Conservation (phyloP, 2,888 invertebrate genomes). For the Oscheius sp. region DNA sequence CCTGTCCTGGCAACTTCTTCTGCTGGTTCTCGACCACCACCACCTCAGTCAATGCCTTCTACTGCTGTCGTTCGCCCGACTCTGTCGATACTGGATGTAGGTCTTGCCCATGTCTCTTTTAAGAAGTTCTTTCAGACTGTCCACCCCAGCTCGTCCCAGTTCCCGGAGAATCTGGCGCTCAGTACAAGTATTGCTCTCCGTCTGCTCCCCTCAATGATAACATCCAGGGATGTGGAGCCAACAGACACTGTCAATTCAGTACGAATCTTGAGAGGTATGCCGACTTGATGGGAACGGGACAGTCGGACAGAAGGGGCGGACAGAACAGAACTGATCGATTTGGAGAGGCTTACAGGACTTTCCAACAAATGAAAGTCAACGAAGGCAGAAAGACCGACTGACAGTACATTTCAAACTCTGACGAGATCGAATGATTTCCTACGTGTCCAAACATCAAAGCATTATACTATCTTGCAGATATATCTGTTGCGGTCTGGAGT, state of each 20-base stretch:
- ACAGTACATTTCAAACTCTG: too few species aligned
- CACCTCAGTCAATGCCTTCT: slow-evolving; percentile 71
- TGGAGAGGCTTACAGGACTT: too few species aligned
- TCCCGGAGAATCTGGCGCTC: slow-evolving; percentile 70
- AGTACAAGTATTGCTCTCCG: slow-evolving; percentile 72
- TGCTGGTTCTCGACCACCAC: slow-evolving; percentile 72
- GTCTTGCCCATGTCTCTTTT: slow-evolving; percentile 25
- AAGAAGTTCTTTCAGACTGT: slow-evolving; percentile 58
- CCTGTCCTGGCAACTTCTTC: slow-evolving; percentile 73
- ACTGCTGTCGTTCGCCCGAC: slow-evolving; percentile 72
- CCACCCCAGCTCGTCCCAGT: slow-evolving; percentile 73
- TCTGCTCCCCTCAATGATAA: slow-evolving; percentile 70
- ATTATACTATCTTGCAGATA: slow-evolving; percentile 48
- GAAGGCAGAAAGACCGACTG: too few species aligned
- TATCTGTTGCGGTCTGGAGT: slow-evolving; percentile 72
- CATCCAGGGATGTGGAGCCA: slow-evolving; percentile 71
- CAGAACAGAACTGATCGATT: too few species aligned
- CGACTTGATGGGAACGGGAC: neutral
- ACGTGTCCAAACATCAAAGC: too few species aligned
- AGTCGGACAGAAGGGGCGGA: too few species aligned
- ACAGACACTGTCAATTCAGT: slow-evolving; percentile 71
- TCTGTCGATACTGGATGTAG: slow-evolving; percentile 71
- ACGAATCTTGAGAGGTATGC: slow-evolving; percentile 62
- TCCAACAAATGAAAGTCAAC: too few species aligned
- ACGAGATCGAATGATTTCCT: too few species aligned